Conservation (phyloP, 2,113 vertebrate genomes). For the Melanerpes aurifrons region DNA sequence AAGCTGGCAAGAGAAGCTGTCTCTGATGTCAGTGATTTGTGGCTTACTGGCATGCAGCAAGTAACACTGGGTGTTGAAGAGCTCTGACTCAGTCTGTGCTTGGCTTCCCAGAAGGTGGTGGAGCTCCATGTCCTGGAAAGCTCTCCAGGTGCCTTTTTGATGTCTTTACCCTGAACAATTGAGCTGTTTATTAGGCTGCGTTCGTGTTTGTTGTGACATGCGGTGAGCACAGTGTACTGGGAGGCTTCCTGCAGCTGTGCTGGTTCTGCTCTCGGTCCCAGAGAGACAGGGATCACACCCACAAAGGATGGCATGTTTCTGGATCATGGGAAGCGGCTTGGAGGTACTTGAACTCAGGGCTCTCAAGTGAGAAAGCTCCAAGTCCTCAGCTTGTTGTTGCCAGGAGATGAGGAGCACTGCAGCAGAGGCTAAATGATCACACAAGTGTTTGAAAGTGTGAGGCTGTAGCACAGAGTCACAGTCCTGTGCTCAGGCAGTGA, state of each 20-base stretch:
- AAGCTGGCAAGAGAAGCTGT: neutral
- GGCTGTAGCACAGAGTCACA: neutral
- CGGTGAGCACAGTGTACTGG: neutral
- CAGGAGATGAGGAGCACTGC: neutral
- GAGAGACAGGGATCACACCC: neutral
- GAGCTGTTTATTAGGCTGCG: neutral
- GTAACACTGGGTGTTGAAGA: neutral
- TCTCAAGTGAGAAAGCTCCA: too few species aligned
- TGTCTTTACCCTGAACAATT: neutral
- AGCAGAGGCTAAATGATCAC: neutral
- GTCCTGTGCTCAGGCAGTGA: neutral
- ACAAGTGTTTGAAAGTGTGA: neutral
- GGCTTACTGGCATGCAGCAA: neutral
- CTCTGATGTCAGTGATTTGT: neutral
- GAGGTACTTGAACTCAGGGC: neutral
- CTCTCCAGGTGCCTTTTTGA: neutral
- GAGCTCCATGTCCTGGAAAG: neutral
- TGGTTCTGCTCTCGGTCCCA: neutral
- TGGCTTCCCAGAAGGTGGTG: neutral
- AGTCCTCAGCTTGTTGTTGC: neutral
- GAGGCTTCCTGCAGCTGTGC: constrained; percentile 18
- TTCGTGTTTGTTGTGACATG: neutral
- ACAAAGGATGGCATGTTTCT: neutral
- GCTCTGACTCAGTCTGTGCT: neutral
- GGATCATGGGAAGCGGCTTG: neutral